phyloP scores from a whole-genome alignment of 2,888 invertebrate species.

The Heteromurus nitidus region DNA sequence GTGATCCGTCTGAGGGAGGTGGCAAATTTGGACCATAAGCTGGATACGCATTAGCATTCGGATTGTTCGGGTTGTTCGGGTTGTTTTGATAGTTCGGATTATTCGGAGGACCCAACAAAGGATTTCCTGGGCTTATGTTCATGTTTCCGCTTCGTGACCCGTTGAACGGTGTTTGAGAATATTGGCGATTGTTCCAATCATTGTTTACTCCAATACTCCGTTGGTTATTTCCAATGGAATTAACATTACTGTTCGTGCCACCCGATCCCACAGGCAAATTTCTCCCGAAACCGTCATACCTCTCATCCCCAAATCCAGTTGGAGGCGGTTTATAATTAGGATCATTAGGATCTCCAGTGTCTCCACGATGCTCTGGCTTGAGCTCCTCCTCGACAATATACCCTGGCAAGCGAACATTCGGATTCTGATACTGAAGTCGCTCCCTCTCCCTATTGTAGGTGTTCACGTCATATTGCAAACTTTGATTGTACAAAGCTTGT shows the following conservation, averaged over 20 bases:
- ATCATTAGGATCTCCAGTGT: conserved; percentile 32
- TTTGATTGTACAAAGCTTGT: neutral
- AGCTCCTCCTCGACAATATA: conserved; percentile 48
- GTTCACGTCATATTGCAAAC: conserved; percentile 21
- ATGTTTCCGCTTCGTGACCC: conserved; percentile 47
- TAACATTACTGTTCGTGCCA: neutral
- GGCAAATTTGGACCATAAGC: neutral
- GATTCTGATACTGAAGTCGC: conserved; percentile 50
- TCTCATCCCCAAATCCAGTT: conserved; percentile 36
- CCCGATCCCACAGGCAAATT: conserved; percentile 34
- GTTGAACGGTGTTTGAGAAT: conserved; percentile 3
- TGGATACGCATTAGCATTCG: conserved; percentile 24
- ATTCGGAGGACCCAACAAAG: conserved; percentile 27
- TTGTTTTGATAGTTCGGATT: neutral
- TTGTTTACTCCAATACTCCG: neutral
- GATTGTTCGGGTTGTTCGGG: conserved; percentile 17
- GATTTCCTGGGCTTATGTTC: conserved; percentile 30
- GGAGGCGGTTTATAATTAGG: conserved; percentile 28
- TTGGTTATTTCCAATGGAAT: neutral
- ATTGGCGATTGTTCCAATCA: conserved; percentile 38
- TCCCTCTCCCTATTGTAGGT: conserved; percentile 44
- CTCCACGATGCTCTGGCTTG: conserved; percentile 52
- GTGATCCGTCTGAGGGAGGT: conserved; percentile 4
- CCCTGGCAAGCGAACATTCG: conserved; percentile 46
- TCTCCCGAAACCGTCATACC: conserved; percentile 54